Evolutionary conservation across 2,797 vertebrate species (phyloP), one percentile per base, ranked within the genome.

Genomic region (Rhincodon typus): DNA sequence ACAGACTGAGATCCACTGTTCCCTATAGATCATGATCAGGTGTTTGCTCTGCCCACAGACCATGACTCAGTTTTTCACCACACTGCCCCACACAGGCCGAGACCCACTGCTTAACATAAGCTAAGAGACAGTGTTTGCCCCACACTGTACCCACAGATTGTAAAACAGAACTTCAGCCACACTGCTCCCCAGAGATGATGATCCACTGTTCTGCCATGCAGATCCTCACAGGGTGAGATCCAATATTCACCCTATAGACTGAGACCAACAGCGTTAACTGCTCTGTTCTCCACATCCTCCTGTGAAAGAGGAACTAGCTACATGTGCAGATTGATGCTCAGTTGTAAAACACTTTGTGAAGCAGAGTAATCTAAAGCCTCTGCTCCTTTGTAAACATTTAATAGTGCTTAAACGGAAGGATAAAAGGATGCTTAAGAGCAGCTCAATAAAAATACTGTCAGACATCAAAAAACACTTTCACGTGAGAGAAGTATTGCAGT

Each of bases 401-500:
- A 94, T 94, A 50, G 25, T 74, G 25, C 69, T 94, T 94, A 95
- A 74, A 77, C 53, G 70, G 46, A 95, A n/a, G 70, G 94, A 21
- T 95, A 30, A 74, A 94, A 95, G 70, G 94, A 77, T 74, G 70
- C 46, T 91, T 74, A 50, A 94, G 94, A 94, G 94, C 94, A 74
- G 42, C 46, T 94, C 69, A 94, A 94, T 94, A 94, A 94, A 94
- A 94, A 74, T 74, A 94, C 69, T 77, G 94, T 70, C 67, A 94
- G 70, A 53, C 38, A 53, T 17, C 70, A 72, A 34, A 94, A 94
- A 53, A 74, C 42, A 94, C 30, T 53, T 74, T 74, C 42, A 77
- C 30, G 27, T 91, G 88, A 91, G 53, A 91, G 88, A 91, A 91
- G 88, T 53, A 53, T 23, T 53, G 94, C 70, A 74, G 67, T 50